Conservation (phyloP, 2,888 invertebrate genomes). For the Aelia acuminata region DNA sequence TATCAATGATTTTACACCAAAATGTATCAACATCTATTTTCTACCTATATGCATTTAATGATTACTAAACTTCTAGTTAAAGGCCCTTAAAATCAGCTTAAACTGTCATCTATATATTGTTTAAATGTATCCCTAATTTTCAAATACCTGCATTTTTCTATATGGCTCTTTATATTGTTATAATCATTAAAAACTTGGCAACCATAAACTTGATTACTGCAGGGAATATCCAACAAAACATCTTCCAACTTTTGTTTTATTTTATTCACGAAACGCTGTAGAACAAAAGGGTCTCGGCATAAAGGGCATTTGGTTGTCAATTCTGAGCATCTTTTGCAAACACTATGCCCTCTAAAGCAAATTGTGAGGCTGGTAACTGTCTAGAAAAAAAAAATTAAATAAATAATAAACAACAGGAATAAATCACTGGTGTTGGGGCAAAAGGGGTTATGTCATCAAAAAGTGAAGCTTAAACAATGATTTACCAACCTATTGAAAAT, state of each 20-base stretch:
- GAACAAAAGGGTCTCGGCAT: not conserved
- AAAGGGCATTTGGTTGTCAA: not conserved
- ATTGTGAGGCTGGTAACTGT: not conserved
- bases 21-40: no score
- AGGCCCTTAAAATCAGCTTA: no score
- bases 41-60: no score
- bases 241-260: conserved; percentile 29
- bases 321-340: not conserved
- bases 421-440: no score
- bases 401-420: no score
- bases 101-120: no score
- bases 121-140: not conserved
- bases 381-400: conserved; percentile 7
- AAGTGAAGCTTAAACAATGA: no score
- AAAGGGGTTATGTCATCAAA: no score
- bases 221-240: conserved; percentile 6
- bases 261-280: not conserved
- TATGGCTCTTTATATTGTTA: not conserved
- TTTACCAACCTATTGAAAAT: no score
- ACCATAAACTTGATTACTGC: conserved; percentile 18
- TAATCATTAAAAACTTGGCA: conserved; percentile 23
- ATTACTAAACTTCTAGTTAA: no score
- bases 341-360: conserved; percentile 18
- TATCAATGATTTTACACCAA: no score
- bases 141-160: conserved; percentile 33